Evolutionary conservation across 2,113 vertebrate species (phyloP), one percentile per base, ranked within the genome.

Genomic region (Phyllopteryx taeniolatus): DNA sequence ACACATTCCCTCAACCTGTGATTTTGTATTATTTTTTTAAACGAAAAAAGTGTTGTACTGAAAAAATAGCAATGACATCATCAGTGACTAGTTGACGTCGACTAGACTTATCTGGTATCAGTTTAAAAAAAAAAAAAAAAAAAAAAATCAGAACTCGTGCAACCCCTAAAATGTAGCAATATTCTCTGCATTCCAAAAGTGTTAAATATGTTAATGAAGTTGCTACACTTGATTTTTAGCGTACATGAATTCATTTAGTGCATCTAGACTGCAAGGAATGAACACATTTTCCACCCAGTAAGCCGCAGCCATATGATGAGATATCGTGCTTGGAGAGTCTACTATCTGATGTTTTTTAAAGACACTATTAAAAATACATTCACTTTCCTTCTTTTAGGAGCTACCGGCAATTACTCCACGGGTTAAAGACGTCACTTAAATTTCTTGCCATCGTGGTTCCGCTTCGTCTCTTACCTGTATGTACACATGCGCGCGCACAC

Each of bases 301-400:
- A 80, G 71, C 80, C 5, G 19, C 68, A 87, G 79, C 74, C 78
- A 84, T 87, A 86, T 87, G 81, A 87, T 72, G 61, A 83, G 71
- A 83, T 80, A 71, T 59, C 73, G 73, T 72, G 68, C 85, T 82
- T 70, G 83, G 83, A 74, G 60, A 42, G 8, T 42, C 17, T 19
- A 63, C 19, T 20, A 63, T 35, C 31, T 39, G 14, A 61, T 19
- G 15, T 27, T 27, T 47, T 75, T 60, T 76, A 67, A 86, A 83
- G 76, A 76, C 33, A 46, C 46, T 76, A 84, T 83, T 83, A 83
- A 87, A 88, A 85, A 88, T 75, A 68, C 72, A 84, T 80, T 53
- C 20, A 42, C 54, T 74, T 59, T 44, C 47, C 67, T 77, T 90
- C 79, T 71, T 85, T 86, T 69, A 73, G 35, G 59, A 85, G 75